Evolutionary conservation across 2,888 invertebrate genomes (phyloP).

Genomic region (Patella caerulea): DNA sequence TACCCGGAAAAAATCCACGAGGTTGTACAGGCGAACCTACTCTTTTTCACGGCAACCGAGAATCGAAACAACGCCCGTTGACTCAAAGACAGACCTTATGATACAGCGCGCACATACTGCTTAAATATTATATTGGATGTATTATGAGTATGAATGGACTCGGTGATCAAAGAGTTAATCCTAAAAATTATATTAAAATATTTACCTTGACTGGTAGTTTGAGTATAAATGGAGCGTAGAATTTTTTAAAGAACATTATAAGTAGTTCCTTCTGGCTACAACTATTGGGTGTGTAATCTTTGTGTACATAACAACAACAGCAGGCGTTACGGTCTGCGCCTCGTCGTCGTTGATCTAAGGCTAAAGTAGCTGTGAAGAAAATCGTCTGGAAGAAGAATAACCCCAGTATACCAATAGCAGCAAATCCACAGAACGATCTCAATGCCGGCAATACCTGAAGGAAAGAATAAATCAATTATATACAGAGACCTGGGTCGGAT

Average conservation of each 20-base stretch:
- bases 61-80: no score
- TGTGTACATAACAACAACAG: slow-evolving; percentile 78
- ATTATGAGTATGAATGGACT: neutral
- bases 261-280: slow-evolving; percentile 76
- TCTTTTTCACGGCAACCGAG: no score
- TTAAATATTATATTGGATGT: no score
- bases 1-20: no score
- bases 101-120: no score
- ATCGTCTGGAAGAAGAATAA: slow-evolving; percentile 80
- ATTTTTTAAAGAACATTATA: slow-evolving; percentile 75
- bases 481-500: no score
- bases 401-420: slow-evolving; percentile 83
- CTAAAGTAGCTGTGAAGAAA: slow-evolving; percentile 84
- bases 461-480: neutral
- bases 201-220: slow-evolving; percentile 79
- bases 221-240: slow-evolving; percentile 79
- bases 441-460: slow-evolving; percentile 83
- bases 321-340: slow-evolving; percentile 47
- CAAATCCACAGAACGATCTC: slow-evolving; percentile 86
- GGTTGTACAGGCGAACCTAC: no score
- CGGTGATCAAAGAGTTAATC: no score
- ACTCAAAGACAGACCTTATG: no score
- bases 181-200: neutral
- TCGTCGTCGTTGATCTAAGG: slow-evolving; percentile 77
- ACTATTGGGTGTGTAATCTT: slow-evolving; percentile 74